A percentile compares a stretch with the other conserved stretches of the same genome.
Conservation (phyloP, 2,113 vertebrate species). For the Indicator indicator region DNA sequence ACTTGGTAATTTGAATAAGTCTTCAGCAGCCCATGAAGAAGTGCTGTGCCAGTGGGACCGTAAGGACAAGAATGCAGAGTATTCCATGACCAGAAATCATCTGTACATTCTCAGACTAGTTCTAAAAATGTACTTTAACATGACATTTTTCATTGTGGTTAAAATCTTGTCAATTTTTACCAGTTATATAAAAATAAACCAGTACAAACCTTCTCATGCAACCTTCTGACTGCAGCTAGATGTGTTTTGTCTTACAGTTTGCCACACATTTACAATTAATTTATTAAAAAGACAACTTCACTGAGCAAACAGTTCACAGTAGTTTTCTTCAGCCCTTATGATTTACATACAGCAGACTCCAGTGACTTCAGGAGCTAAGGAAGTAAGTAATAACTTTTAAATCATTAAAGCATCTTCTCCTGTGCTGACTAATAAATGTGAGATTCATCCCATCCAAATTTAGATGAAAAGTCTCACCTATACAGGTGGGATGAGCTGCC, state of each 20-base stretch:
- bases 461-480: neutral
- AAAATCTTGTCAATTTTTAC: neutral
- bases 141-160: neutral
- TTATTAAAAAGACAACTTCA: neutral
- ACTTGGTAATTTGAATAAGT: neutral
- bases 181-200: neutral
- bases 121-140: neutral
- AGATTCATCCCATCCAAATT: neutral
- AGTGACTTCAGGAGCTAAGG: neutral
- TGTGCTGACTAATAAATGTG: neutral
- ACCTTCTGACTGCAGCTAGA: neutral
- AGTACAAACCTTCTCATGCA: neutral
- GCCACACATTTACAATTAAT: neutral
- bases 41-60: neutral
- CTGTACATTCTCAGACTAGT: neutral
- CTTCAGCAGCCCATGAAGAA: neutral
- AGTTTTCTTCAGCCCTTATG: neutral
- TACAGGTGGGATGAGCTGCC: neutral
- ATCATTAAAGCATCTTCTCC: neutral
- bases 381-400: neutral
- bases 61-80: neutral
- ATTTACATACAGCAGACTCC: neutral
- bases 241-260: neutral
- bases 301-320: neutral
- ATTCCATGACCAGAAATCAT: neutral